Percentiles rank a stretch among this genome's conserved stretches.
These are phyloP conservation scores for Xestia rhomboidea DNA, from an alignment of 2,888 invertebrate genomes.

Conservation along the genomic window DNA sequence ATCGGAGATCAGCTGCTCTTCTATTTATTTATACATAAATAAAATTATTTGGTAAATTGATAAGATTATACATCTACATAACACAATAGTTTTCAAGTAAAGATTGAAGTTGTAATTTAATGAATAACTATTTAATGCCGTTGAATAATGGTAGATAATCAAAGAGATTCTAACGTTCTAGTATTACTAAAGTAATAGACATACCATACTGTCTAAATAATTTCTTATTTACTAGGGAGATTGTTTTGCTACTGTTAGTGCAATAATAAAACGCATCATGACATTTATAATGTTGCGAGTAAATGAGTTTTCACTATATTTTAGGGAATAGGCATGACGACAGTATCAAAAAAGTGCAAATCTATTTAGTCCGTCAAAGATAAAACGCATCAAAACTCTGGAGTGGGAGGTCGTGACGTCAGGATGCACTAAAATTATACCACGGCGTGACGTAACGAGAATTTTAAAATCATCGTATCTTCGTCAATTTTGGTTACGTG, in stretches of 20 bases:
- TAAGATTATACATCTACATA: not conserved
- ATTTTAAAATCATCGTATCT: too few species aligned
- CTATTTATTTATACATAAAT: not conserved
- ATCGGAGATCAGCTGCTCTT: slow-evolving; percentile 36
- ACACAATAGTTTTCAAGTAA: not conserved
- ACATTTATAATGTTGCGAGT: slow-evolving; percentile 40
- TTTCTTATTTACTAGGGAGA: not conserved
- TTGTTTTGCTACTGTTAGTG: not conserved
- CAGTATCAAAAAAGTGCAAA: too few species aligned
- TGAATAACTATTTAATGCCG: too few species aligned
- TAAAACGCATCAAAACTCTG: too few species aligned
- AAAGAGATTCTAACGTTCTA: not conserved
- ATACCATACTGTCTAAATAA: fast-evolving
- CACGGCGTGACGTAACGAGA: too few species aligned
- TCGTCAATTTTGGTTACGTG: too few species aligned
- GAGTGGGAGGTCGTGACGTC: too few species aligned
- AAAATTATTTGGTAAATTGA: not conserved
- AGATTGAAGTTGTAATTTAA: not conserved
- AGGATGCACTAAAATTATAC: too few species aligned
- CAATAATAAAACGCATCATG: slow-evolving; percentile 57
- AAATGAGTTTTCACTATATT: not conserved
- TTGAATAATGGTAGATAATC: not conserved
- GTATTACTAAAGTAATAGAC: too few species aligned
- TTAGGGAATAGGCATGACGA: too few species aligned
- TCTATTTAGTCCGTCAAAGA: too few species aligned